A percentile compares a stretch with the other conserved stretches of the same genome.
phyloP scores from a whole-genome alignment of 2,113 vertebrate genomes.

The Verasper variegatus region DNA sequence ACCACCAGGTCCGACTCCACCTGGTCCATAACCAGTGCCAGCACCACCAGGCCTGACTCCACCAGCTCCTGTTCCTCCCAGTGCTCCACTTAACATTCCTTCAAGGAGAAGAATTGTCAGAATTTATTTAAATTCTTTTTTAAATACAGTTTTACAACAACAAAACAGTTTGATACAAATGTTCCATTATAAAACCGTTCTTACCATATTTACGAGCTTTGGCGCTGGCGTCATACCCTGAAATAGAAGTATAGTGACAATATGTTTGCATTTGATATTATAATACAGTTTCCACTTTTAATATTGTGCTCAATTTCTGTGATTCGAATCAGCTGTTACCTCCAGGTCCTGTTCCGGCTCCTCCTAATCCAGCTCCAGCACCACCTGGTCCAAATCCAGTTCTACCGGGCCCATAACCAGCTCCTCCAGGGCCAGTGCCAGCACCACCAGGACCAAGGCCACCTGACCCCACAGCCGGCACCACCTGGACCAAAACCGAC shows the following conservation, averaged over 20 bases:
- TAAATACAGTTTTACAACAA: neutral
- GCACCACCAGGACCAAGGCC: constrained; percentile 17
- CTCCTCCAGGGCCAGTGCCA: constrained; percentile 37
- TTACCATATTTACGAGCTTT: constrained; percentile 80
- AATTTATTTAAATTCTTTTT: neutral
- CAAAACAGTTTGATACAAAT: neutral
- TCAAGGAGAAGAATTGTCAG: neutral
- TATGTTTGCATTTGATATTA: neutral
- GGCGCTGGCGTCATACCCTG: constrained; percentile 70
- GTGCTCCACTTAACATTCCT: constrained; percentile 70
- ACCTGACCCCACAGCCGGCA: constrained; percentile 20
- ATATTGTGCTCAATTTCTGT: neutral
- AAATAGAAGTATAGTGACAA: constrained; percentile 31
- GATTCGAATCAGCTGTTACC: constrained; percentile 41
- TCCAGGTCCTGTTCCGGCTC: constrained; percentile 59
- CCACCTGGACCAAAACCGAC: constrained; percentile 52
- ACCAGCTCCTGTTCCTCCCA: constrained; percentile 54
- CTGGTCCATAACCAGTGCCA: constrained; percentile 51
- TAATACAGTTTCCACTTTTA: neutral
- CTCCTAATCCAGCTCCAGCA: constrained; percentile 46
- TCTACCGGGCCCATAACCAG: constrained; percentile 41
- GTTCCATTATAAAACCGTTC: neutral
- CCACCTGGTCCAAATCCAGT: constrained; percentile 43
- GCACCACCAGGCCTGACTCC: constrained; percentile 45
- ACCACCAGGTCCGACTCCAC: constrained; percentile 37